These are phyloP conservation scores for Petrocephalus microphthalmus DNA, from an alignment of 2,113 vertebrate species.

Conservation along the genomic window DNA sequence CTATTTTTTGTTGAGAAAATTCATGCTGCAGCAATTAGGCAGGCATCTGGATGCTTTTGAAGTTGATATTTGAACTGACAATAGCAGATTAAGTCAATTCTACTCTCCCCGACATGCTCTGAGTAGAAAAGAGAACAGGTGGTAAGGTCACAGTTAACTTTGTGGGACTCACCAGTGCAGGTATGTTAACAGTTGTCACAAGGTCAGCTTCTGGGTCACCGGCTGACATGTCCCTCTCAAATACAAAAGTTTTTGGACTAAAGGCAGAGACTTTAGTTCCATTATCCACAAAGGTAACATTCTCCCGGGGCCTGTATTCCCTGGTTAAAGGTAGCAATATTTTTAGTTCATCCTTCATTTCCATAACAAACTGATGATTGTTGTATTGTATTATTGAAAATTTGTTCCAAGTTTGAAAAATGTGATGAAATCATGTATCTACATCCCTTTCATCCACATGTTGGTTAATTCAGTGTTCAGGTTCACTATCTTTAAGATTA, in stretches of 20 bases:
- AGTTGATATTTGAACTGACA: neutral
- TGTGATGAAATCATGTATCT: neutral
- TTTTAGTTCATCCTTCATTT: neutral
- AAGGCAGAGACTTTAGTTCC: constrained; percentile 73
- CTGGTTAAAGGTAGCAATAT: constrained; percentile 51
- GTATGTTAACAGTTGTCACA: constrained; percentile 85
- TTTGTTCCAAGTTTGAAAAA: neutral
- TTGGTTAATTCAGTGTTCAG: neutral
- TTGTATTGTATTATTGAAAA: neutral
- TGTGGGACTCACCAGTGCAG: constrained; percentile 75
- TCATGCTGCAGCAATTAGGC: neutral
- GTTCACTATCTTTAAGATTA: neutral
- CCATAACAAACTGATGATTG: neutral
- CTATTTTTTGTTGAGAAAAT: neutral
- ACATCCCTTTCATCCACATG: neutral
- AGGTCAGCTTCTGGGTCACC: constrained; percentile 73
- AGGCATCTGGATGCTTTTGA: neutral
- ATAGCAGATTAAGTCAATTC: neutral
- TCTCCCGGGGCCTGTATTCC: constrained; percentile 77
- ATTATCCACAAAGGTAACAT: constrained; percentile 78
- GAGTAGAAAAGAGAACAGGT: neutral
- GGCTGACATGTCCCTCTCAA: constrained; percentile 72
- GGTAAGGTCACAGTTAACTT: neutral
- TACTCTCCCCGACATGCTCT: neutral
- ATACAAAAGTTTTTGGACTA: constrained; percentile 78